phyloP scores from a whole-genome alignment of 2,888 invertebrate species.

The Diplolepis rosae region DNA sequence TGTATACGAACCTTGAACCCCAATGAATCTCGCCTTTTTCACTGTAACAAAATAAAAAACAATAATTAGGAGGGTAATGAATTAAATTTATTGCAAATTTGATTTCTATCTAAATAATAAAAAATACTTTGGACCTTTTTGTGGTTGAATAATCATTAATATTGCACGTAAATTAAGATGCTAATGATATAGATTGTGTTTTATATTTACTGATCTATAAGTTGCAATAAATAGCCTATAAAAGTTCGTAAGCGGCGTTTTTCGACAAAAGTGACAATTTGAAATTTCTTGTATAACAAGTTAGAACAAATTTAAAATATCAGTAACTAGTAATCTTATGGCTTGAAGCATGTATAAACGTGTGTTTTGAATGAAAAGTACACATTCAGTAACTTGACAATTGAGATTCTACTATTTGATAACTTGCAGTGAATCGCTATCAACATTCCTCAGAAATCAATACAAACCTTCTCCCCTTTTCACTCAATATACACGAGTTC shows the following conservation, averaged over 20 bases:
- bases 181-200: too few relatives aligned
- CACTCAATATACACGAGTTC: slow-evolving; percentile 5
- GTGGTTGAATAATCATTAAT: too few relatives aligned
- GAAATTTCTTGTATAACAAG: neutral
- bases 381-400: slow-evolving; percentile 1
- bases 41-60: slow-evolving; percentile 81
- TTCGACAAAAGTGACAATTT: neutral
- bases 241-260: too few relatives aligned
- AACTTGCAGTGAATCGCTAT: slow-evolving; percentile 1
- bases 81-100: too few relatives aligned
- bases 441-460: slow-evolving; percentile 19
- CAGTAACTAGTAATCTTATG: neutral
- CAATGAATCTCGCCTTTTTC: slow-evolving; percentile 91
- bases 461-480: neutral
- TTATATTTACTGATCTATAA: too few relatives aligned
- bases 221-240: too few relatives aligned
- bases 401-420: slow-evolving; percentile 4
- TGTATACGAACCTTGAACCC: slow-evolving; percentile 84
- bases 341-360: neutral
- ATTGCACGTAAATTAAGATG: too few relatives aligned
- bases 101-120: too few relatives aligned
- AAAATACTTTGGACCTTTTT: neutral
- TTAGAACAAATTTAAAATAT: neutral
- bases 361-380: slow-evolving; percentile 10
- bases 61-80: too few relatives aligned